A percentile compares a stretch with the other conserved stretches of the same genome.
phyloP scores from a whole-genome alignment of 37 sponge, comb jelly and placozoan species.

The Agelas oroides region DNA sequence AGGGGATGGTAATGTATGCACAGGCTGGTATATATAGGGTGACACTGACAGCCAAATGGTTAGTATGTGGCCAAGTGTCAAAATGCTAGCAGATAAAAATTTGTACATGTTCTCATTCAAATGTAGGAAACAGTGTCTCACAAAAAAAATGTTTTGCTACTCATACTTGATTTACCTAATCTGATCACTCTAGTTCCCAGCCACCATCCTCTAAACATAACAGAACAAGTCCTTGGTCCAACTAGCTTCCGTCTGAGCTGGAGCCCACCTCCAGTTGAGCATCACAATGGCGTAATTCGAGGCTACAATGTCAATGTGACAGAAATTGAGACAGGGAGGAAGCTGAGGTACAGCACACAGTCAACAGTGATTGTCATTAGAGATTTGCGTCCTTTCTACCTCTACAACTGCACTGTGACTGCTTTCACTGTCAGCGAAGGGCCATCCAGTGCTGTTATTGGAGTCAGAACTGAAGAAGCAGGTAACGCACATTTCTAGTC shows the following conservation, averaged over 20 bases:
- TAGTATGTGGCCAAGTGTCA: no score
- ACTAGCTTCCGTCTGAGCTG: constrained; percentile 16
- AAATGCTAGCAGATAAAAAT: no score
- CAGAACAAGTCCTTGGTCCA: not conserved
- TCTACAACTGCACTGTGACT: constrained; percentile 23
- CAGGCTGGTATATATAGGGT: no score
- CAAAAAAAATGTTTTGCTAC: no score
- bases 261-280: constrained; percentile 6
- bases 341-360: not conserved
- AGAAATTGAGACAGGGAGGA: constrained; percentile 5
- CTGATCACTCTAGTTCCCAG: constrained; percentile 34
- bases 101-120: no score
- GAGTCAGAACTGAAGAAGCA: not conserved
- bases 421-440: constrained; percentile 14
- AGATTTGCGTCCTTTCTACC: not conserved
- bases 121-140: no score
- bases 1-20: no score
- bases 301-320: constrained; percentile 15
- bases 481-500: not conserved
- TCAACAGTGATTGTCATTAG: not conserved
- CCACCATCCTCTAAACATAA: not conserved
- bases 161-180: no score
- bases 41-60: no score
- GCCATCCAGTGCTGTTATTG: not conserved
- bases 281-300: constrained; percentile 35